Evolutionary conservation across 2,113 vertebrate genomes (phyloP).

Genomic region (Actenoides hombroni): DNA sequence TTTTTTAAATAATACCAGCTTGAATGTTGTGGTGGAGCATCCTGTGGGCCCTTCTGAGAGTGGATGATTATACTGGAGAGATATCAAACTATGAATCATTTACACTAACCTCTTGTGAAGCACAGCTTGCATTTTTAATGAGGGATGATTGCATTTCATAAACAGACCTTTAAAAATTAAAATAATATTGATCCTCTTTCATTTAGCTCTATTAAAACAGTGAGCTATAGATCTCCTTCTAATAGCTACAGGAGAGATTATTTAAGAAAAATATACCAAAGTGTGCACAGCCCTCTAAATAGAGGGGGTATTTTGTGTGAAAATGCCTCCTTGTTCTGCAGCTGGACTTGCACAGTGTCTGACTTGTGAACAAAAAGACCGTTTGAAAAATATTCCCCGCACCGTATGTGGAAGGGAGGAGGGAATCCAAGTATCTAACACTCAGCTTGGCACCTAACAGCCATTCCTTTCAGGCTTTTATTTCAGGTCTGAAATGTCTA

Average conservation of each 20-base stretch:
- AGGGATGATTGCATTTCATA: conserved; percentile 93
- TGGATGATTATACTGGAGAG: conserved; percentile 82
- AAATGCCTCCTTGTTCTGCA: neutral
- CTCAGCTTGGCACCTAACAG: conserved; percentile 6
- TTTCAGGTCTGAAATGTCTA: neutral
- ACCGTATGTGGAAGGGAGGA: neutral
- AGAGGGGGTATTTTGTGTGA: neutral
- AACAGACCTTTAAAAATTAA: conserved; percentile 89
- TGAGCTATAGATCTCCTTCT: conserved; percentile 57
- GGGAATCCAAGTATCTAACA: neutral
- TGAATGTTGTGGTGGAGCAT: conserved; percentile 74
- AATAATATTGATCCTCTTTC: conserved; percentile 85
- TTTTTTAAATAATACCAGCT: conserved; percentile 62
- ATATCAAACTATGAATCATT: conserved; percentile 92
- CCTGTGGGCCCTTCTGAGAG: conserved; percentile 78
- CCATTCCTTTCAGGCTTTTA: neutral
- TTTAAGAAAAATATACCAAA: neutral
- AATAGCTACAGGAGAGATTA: conserved; percentile 59
- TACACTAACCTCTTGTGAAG: conserved; percentile 78
- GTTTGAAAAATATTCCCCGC: neutral
- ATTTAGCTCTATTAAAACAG: conserved; percentile 73
- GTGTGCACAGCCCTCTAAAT: neutral
- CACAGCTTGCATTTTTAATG: conserved; percentile 92
- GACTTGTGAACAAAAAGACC: conserved; percentile 13
- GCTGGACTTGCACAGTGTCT: conserved; percentile 17